Evolutionary conservation across 2,113 vertebrate species (phyloP).

Genomic region (Caranx ignobilis): DNA sequence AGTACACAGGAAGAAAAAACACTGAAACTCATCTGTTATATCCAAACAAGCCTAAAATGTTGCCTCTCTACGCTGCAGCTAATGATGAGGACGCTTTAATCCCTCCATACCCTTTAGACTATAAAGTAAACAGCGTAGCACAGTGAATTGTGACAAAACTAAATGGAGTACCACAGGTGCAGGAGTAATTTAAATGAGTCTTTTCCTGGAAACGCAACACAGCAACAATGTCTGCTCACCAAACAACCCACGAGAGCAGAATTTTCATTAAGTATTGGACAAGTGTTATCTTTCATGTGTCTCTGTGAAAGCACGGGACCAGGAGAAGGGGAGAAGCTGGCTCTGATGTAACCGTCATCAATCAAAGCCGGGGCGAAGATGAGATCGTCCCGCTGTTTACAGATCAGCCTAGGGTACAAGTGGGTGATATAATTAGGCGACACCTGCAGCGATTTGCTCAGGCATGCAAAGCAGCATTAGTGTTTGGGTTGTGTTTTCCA

Average conservation of each 20-base stretch:
- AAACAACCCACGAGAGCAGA: slow-evolving; percentile 17
- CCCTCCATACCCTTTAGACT: background rate
- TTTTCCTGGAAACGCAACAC: slow-evolving; percentile 2
- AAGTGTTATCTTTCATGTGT: slow-evolving; percentile 41
- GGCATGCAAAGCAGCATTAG: slow-evolving; percentile 55
- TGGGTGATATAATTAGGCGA: slow-evolving; percentile 73
- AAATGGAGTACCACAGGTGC: slow-evolving; percentile 29
- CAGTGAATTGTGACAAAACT: slow-evolving; percentile 12
- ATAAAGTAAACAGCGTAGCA: background rate
- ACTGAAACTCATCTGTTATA: background rate
- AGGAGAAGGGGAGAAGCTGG: background rate
- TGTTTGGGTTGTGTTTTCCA: slow-evolving; percentile 60
- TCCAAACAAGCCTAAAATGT: slow-evolving; percentile 2
- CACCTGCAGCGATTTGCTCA: slow-evolving; percentile 71
- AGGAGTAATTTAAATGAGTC: slow-evolving; percentile 3
- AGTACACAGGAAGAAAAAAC: background rate
- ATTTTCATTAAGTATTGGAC: slow-evolving; percentile 44
- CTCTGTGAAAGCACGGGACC: background rate
- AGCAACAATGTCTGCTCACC: background rate
- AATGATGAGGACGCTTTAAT: background rate
- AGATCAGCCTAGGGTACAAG: slow-evolving; percentile 60
- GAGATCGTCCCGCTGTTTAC: slow-evolving; percentile 60
- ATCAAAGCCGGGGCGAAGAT: slow-evolving; percentile 61
- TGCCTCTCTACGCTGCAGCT: background rate
- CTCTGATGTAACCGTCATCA: slow-evolving; percentile 58